These are phyloP conservation scores for Astropecten irregularis DNA, from an alignment of 53 echinoderm and acorn worm species.

Conservation along the genomic window DNA sequence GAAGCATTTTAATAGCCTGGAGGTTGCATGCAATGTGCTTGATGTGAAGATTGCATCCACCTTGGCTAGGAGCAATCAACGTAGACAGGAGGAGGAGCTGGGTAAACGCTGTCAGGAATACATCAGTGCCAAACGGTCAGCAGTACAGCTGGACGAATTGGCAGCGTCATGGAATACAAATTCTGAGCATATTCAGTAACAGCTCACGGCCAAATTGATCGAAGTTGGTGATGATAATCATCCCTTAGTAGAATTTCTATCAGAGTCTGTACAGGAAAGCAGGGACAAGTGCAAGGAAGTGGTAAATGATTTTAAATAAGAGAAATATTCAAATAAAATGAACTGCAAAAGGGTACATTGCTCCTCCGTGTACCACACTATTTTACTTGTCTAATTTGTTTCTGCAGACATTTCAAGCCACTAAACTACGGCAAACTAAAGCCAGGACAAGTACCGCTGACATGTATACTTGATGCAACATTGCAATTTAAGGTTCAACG, in stretches of 20 bases:
- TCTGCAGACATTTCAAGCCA: not conserved
- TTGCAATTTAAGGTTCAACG: conserved; percentile 31
- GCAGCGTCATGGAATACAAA: not conserved
- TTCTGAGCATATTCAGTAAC: conserved; percentile 19
- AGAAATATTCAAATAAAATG: not conserved
- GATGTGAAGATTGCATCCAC: conserved; percentile 16
- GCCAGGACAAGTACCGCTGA: conserved; percentile 37
- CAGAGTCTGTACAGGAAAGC: conserved; percentile 14
- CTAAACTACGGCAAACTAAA: not conserved
- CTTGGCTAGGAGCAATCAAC: not conserved
- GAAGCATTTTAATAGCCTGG: conserved; percentile 36
- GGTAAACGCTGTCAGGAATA: not conserved
- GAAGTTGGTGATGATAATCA: conserved; percentile 21
- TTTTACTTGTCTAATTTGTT: not conserved
- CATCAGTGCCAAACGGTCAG: not conserved
- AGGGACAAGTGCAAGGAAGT: not conserved
- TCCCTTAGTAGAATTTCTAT: not conserved
- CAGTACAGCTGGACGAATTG: conserved; percentile 9
- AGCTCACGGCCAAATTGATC: conserved; percentile 7
- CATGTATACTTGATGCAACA: conserved; percentile 6
- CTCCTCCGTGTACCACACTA: not conserved
- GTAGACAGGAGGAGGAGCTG: not conserved
- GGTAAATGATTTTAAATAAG: conserved; percentile 2
- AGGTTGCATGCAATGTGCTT: conserved; percentile 19
- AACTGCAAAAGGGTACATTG: not conserved